Conservation (phyloP, 2,797 vertebrate genomes). For the Spinibarbus caldwelli region DNA sequence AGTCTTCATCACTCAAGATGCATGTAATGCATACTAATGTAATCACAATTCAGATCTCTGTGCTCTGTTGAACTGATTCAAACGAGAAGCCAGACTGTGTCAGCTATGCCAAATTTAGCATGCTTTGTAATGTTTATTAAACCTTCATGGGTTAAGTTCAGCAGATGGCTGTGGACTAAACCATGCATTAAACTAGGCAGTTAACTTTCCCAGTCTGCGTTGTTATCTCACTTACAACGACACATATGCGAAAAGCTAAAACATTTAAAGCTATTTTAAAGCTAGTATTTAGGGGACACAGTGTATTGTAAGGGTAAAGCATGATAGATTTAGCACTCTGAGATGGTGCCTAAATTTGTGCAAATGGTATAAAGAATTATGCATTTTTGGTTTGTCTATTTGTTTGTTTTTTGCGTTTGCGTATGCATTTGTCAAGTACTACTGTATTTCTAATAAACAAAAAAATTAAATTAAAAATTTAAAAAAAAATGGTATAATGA, state of each 20-base stretch:
- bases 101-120: slow-evolving; percentile 25
- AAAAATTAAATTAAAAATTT: background rate
- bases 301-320: background rate
- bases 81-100: slow-evolving; percentile 20
- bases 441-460: background rate
- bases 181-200: slow-evolving; percentile 13
- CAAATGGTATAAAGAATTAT: background rate
- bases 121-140: slow-evolving; percentile 8
- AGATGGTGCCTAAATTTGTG: background rate
- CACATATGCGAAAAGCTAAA: background rate
- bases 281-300: background rate
- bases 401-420: background rate
- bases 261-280: background rate
- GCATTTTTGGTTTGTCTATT: background rate
- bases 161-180: slow-evolving; percentile 16
- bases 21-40: slow-evolving; percentile 33
- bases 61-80: slow-evolving; percentile 5
- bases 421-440: background rate
- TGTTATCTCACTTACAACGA: background rate
- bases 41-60: slow-evolving; percentile 16
- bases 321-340: background rate
- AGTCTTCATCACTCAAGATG: background rate
- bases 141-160: background rate
- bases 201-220: background rate
- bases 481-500: background rate